A percentile compares a stretch with the other conserved stretches of the same genome.
These are phyloP conservation scores for Etheostoma cragini DNA, from an alignment of 2,113 vertebrate genomes.

Conservation along the genomic window DNA sequence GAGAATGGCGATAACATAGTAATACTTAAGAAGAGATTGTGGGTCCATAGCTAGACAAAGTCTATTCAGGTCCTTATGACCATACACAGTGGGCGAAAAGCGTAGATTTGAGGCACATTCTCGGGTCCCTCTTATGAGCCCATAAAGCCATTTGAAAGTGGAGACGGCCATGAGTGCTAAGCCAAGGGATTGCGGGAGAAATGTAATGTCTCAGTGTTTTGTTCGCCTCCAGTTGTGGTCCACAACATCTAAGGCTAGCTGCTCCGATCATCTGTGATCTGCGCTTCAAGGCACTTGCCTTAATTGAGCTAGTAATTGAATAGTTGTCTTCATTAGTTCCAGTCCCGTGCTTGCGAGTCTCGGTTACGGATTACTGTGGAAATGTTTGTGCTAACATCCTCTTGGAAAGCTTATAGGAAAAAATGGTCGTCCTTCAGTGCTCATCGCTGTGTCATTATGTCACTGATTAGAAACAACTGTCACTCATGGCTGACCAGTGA, in stretches of 20 bases:
- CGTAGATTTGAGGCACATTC: conserved; percentile 48
- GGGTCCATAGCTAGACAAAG: conserved; percentile 41
- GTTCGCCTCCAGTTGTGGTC: conserved; percentile 74
- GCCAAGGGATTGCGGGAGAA: conserved; percentile 63
- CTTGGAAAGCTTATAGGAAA: conserved; percentile 44
- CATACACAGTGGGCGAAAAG: conserved; percentile 49
- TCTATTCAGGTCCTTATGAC: conserved; percentile 60
- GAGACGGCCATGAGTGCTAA: conserved; percentile 71
- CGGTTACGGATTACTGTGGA: conserved; percentile 77
- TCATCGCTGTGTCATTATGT: conserved; percentile 29
- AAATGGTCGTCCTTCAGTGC: conserved; percentile 10
- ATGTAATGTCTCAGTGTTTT: conserved; percentile 53
- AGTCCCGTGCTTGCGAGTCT: conserved; percentile 77
- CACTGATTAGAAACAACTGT: conserved; percentile 52
- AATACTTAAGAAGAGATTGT: conserved; percentile 52
- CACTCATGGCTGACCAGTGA: conserved; percentile 62
- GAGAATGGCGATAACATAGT: conserved; percentile 51
- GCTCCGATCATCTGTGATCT: conserved; percentile 76
- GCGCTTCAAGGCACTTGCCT: conserved; percentile 80
- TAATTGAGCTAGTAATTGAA: conserved; percentile 88
- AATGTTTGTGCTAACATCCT: conserved; percentile 72
- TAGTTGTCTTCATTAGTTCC: conserved; percentile 89
- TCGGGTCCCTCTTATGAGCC: conserved; percentile 60
- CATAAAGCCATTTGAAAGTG: conserved; percentile 65
- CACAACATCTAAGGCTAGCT: conserved; percentile 69